Percentiles rank a stretch among this genome's conserved stretches.
These are phyloP conservation scores for Keiferia lycopersicella DNA, from an alignment of 2,888 invertebrate genomes.

Conservation along the genomic window DNA sequence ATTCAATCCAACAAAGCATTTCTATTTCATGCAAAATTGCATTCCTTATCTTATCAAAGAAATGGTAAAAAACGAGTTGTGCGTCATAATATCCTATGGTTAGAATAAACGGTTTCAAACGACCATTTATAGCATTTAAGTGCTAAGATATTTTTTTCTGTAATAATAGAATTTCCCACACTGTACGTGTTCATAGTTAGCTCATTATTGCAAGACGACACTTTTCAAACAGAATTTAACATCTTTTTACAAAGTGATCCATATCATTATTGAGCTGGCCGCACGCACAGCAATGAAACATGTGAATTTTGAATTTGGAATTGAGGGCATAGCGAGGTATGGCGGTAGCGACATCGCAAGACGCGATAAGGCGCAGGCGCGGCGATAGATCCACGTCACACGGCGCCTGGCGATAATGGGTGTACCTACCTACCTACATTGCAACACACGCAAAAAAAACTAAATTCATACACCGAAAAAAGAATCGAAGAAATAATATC, in stretches of 20 bases:
- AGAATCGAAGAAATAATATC: too few relatives aligned
- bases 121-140: slow-evolving; percentile 10
- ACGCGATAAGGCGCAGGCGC: slow-evolving; percentile 6
- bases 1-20: slow-evolving; percentile 22
- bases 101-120: slow-evolving; percentile 20
- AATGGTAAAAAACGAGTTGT: slow-evolving; percentile 23
- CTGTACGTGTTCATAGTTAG: neutral
- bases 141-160: slow-evolving; percentile 3
- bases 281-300: neutral
- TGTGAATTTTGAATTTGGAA: neutral
- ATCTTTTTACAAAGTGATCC: neutral
- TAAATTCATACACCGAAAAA: neutral
- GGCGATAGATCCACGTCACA: slow-evolving; percentile 5
- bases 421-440: neutral
- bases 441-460: neutral
- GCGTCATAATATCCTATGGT: slow-evolving; percentile 9
- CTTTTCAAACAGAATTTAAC: neutral
- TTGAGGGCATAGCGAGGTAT: neutral
- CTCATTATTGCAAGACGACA: neutral
- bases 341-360: neutral
- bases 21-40: slow-evolving; percentile 25
- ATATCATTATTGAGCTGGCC: neutral
- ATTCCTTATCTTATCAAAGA: slow-evolving; percentile 30
- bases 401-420: slow-evolving; percentile 3
- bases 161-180: slow-evolving; percentile 3